Percentiles rank a stretch among this genome's conserved stretches.
These are phyloP conservation scores for Hetaerina americana DNA, from an alignment of 1,140 invertebrate genomes.

Conservation along the genomic window DNA sequence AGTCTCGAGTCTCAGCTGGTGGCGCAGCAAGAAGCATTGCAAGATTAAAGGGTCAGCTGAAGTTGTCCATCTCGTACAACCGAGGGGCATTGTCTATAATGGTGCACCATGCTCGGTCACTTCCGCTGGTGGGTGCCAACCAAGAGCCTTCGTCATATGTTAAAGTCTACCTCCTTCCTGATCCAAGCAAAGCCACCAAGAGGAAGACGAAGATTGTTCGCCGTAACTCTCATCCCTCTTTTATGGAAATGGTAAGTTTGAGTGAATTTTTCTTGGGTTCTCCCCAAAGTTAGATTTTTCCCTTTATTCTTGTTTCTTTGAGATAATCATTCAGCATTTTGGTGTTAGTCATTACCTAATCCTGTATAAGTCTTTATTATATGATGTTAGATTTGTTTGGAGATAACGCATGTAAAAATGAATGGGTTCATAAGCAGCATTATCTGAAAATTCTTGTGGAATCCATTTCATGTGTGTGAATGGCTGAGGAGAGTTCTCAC, in stretches of 20 bases:
- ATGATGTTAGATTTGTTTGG: no score
- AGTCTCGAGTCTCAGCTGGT: background rate
- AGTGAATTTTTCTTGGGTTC: no score
- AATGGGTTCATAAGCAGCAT: no score
- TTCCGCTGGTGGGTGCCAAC: constrained; percentile 56
- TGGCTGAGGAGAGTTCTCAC: no score
- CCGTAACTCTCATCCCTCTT: constrained; percentile 86
- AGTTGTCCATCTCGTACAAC: constrained; percentile 72
- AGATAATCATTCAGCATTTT: no score
- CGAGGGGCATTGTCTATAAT: constrained; percentile 69
- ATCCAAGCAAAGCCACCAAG: constrained; percentile 80
- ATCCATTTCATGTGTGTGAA: no score
- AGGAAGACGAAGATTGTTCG: constrained; percentile 88
- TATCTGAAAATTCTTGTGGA: no score
- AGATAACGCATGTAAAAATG: no score
- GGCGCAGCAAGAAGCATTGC: constrained; percentile 14
- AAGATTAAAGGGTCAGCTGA: constrained; percentile 45
- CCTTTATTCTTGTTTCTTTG: no score
- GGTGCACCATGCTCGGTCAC: constrained; percentile 75
- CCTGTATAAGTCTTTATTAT: no score
- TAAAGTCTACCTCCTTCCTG: constrained; percentile 84
- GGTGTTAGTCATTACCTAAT: no score
- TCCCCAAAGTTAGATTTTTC: no score
- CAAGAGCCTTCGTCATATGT: constrained; percentile 83
- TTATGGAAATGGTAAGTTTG: constrained; percentile 91